A percentile compares a stretch with the other conserved stretches of the same genome.
phyloP scores from a whole-genome alignment of 2,113 vertebrate genomes.

The Bufo bufo region DNA sequence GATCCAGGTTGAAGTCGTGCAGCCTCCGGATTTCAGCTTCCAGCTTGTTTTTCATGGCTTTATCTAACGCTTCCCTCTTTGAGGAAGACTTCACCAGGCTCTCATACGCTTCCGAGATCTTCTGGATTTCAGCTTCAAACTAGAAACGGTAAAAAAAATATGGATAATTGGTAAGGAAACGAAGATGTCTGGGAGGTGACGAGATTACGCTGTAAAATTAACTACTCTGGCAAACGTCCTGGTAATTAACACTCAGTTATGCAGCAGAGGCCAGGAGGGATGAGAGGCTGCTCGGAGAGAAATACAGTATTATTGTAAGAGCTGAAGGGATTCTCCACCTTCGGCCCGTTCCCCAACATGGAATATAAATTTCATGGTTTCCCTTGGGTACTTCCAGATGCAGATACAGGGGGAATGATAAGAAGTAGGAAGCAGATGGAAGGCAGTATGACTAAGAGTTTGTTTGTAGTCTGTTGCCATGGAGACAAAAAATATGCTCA shows the following conservation, averaged over 20 bases:
- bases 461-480: background rate
- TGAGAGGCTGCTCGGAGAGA: background rate
- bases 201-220: background rate
- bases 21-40: slow-evolving; percentile 86
- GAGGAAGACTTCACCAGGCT: slow-evolving; percentile 83
- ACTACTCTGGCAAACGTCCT: background rate
- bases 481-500: background rate
- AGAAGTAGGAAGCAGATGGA: background rate
- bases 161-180: background rate
- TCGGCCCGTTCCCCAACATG: background rate
- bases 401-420: background rate
- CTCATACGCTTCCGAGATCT: slow-evolving; percentile 85
- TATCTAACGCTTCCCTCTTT: slow-evolving; percentile 84
- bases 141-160: slow-evolving; percentile 63
- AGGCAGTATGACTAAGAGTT: background rate
- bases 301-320: background rate
- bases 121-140: slow-evolving; percentile 84
- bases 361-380: background rate
- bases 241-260: background rate
- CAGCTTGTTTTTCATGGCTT: slow-evolving; percentile 82
- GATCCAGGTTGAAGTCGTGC: slow-evolving; percentile 87
- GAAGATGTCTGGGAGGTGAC: slow-evolving; percentile 1
- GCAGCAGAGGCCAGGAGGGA: background rate
- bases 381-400: background rate
- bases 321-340: background rate